A percentile compares a stretch with the other conserved stretches of the same genome.
These are phyloP conservation scores for Volucella zonaria DNA, from an alignment of 2,888 invertebrate species.

Conservation along the genomic window DNA sequence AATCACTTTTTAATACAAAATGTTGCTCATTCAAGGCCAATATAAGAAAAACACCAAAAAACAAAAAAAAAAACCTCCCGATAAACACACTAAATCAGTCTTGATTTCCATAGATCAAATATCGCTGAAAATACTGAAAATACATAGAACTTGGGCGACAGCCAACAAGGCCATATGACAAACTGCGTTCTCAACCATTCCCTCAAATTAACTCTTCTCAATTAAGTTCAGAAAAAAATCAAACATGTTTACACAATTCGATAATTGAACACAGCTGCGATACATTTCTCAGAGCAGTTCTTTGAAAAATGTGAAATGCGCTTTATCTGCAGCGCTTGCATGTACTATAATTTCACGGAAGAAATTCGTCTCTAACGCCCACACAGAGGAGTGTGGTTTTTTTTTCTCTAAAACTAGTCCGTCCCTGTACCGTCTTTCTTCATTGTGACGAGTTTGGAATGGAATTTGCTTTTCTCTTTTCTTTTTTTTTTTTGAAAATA, in stretches of 20 bases:
- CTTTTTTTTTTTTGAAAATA: too few species aligned
- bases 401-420: constrained; percentile 10
- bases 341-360: constrained; percentile 53
- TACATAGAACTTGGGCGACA: constrained; percentile 18
- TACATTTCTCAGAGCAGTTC: constrained; percentile 3
- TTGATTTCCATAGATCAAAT: background rate
- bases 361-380: constrained; percentile 25
- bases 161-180: constrained; percentile 48
- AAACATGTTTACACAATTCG: background rate
- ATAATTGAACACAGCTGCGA: constrained; percentile 22
- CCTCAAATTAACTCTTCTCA: constrained; percentile 20
- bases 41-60: background rate
- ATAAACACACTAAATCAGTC: background rate
- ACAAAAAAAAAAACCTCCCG: background rate
- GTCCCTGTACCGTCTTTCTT: too few species aligned
- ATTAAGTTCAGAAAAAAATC: background rate
- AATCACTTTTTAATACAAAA: constrained; percentile 6
- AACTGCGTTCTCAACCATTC: constrained; percentile 18
- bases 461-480: too few species aligned
- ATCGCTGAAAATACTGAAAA: constrained; percentile 18
- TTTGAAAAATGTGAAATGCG: background rate
- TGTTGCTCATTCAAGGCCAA: constrained; percentile 4
- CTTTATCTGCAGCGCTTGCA: background rate
- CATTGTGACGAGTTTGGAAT: too few species aligned
- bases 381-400: constrained; percentile 9